Percentiles rank a stretch among this genome's conserved stretches.
phyloP scores from a whole-genome alignment of 2,113 vertebrate genomes.

The Trachemys scripta region DNA sequence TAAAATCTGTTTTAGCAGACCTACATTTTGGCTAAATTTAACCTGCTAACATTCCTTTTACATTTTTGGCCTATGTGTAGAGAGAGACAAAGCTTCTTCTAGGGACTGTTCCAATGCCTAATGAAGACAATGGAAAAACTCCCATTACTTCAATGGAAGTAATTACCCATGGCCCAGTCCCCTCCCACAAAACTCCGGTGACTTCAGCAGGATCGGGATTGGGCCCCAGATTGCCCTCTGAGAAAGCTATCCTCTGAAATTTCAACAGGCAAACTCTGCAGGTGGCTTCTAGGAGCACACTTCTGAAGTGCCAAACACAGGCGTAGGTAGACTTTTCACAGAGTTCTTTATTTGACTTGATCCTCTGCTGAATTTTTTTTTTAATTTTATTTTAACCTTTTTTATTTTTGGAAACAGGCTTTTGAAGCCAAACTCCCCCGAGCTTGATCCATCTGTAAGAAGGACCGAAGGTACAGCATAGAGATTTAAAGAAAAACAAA shows the following conservation, averaged over 20 bases:
- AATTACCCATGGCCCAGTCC: not conserved
- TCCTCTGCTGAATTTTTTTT: not conserved
- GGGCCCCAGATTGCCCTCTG: not conserved
- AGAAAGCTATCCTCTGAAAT: not conserved
- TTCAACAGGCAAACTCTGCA: accelerated
- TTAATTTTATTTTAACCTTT: conserved; percentile 52
- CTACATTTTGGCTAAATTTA: not conserved
- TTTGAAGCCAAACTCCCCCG: conserved; percentile 70
- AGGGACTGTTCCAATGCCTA: not conserved
- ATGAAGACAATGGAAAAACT: not conserved
- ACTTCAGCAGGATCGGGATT: not conserved
- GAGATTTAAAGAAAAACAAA: conserved; percentile 38
- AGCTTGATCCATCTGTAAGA: conserved; percentile 67
- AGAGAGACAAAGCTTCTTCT: not conserved
- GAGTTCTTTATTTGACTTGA: conserved; percentile 10
- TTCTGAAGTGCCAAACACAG: conserved; percentile 1
- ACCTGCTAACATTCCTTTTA: not conserved
- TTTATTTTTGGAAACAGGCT: conserved; percentile 72
- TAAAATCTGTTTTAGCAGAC: not conserved
- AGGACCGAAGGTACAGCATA: conserved; percentile 20
- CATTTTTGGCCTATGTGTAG: not conserved
- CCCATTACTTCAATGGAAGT: accelerated
- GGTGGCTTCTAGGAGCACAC: not conserved
- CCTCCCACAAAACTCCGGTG: not conserved
- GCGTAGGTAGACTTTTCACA: not conserved